These are phyloP conservation scores for Recurvirostra avosetta DNA, from an alignment of 2,113 vertebrate genomes.

Conservation along the genomic window DNA sequence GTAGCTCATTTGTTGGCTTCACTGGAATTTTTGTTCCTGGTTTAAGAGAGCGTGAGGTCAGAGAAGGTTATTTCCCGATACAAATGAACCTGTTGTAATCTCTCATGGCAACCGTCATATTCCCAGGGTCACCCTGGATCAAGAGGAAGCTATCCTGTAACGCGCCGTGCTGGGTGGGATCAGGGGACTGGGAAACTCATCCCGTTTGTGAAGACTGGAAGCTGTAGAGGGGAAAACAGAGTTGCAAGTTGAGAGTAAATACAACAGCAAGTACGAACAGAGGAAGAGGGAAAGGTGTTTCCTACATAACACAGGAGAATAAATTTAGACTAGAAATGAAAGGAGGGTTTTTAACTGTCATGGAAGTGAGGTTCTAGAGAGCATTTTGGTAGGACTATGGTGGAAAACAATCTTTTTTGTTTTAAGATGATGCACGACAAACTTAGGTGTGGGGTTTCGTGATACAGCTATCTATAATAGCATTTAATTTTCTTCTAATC, in stretches of 20 bases:
- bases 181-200: neutral
- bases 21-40: neutral
- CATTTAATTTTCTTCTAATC: neutral
- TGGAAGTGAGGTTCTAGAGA: neutral
- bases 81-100: neutral
- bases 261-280: neutral
- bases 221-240: fast-evolving
- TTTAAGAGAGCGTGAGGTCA: neutral
- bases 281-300: neutral
- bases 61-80: neutral
- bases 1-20: neutral
- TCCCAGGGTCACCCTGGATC: neutral
- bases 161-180: fast-evolving
- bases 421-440: neutral
- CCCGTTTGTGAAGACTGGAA: neutral
- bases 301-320: neutral
- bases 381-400: fast-evolving
- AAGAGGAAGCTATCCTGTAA: neutral
- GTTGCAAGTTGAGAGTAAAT: neutral
- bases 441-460: fast-evolving
- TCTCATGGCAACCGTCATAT: neutral
- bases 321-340: neutral
- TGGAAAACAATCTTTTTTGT: neutral
- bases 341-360: neutral
- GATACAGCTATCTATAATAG: neutral